Evolutionary conservation across 1,140 invertebrate genomes (phyloP).

Genomic region (Reticulitermes speratus): DNA sequence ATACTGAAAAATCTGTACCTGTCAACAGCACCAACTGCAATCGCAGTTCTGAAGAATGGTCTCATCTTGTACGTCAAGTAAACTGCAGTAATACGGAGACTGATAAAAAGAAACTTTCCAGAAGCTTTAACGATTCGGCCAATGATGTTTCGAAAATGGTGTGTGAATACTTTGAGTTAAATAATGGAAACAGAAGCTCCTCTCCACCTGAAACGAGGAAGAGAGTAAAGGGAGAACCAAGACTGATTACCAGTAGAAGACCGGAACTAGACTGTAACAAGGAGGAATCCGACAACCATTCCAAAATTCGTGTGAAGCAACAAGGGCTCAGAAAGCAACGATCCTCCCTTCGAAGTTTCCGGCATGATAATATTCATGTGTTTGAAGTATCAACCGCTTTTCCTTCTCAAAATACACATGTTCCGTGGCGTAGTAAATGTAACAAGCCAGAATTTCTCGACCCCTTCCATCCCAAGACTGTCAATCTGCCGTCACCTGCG

Average conservation of each 20-base stretch:
- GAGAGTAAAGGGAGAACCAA: neutral
- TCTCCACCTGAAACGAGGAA: neutral
- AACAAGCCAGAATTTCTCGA: neutral
- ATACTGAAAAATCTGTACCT: too few relatives aligned
- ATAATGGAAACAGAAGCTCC: neutral
- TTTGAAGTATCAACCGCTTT: neutral
- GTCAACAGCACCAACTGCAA: too few relatives aligned
- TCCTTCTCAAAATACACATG: neutral
- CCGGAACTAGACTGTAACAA: neutral
- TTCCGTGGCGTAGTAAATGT: neutral
- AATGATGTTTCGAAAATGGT: too few relatives aligned
- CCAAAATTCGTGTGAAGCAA: neutral
- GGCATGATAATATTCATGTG: neutral
- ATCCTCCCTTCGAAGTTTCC: neutral
- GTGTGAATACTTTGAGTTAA: neutral
- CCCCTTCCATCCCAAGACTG: neutral
- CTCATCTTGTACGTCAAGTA: too few relatives aligned
- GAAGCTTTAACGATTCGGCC: too few relatives aligned
- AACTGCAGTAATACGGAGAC: too few relatives aligned
- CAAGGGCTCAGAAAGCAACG: neutral
- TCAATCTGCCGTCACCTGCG: neutral
- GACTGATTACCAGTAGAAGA: neutral
- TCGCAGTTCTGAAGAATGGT: too few relatives aligned
- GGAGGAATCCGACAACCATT: neutral
- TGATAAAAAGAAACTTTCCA: too few relatives aligned